phyloP scores from a whole-genome alignment of 2,113 vertebrate species.

The Phoenicopterus ruber region DNA sequence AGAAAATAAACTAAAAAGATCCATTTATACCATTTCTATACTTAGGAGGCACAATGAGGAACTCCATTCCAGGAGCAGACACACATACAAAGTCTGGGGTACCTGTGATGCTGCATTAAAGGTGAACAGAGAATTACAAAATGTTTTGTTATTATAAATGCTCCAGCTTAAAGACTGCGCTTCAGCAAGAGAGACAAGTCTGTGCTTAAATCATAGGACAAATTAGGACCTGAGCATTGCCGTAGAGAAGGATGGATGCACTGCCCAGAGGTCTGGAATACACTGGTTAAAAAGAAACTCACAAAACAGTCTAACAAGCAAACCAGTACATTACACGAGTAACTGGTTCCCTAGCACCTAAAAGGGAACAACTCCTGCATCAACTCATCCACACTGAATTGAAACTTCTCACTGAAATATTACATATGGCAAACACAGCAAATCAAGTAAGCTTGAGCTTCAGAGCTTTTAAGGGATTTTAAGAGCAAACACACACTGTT shows the following conservation, averaged over 20 bases:
- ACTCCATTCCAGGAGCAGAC: not conserved
- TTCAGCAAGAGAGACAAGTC: not conserved
- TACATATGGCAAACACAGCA: not conserved
- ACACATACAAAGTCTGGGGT: not conserved
- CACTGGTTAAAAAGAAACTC: not conserved
- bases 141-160: not conserved
- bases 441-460: not conserved
- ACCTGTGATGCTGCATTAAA: not conserved
- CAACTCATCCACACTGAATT: not conserved
- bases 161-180: not conserved
- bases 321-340: not conserved
- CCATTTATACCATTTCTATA: not conserved
- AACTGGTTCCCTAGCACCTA: not conserved
- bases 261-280: not conserved
- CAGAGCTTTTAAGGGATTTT: conserved; percentile 28
- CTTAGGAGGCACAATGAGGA: not conserved
- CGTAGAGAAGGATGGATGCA: not conserved
- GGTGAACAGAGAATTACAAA: not conserved
- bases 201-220: not conserved
- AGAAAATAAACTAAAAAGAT: not conserved
- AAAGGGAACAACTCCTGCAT: not conserved
- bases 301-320: not conserved
- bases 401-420: not conserved
- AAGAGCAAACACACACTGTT: not conserved
- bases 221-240: not conserved